Evolutionary conservation across 2,113 vertebrate genomes (phyloP), one percentile per base, ranked within the genome.

Genomic region (Talpa occidentalis): DNA sequence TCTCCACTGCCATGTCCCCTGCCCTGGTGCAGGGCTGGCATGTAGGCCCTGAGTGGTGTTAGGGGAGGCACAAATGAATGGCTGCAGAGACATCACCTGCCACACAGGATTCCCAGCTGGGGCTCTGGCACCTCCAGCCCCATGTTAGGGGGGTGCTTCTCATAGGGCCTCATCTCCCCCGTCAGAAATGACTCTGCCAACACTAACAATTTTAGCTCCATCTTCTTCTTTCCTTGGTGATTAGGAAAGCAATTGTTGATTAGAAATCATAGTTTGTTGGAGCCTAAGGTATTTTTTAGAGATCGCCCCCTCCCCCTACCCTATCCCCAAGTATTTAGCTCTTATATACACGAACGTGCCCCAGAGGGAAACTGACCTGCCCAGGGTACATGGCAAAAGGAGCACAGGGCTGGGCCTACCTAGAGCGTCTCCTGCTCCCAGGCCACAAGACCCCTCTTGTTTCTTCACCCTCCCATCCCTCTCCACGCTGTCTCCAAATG

Each of bases 381-480:
- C 78, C 19, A 2, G 56, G 32, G 1, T 17, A 26, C 4, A 37
- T 1, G 22, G 21, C 42, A 59, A 76, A 49, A 32, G 24, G 30
- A 69, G 30, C 0, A 6, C 26, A 82, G 78, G 35, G 60, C n/a
- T 52, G 28, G 22, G 24, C 35, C 3, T n/a, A 4, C 21, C 40
- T 24, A 10, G 44, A 10, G 4, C 30, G 21, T 24, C 14, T 16
- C 19, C 4, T 1, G 0, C 30, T 24, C 81, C 35, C 28, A 15
- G 66, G 1, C 37, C 54, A 2, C 30, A 3, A 6, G 10, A 10
- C 17, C 4, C 52, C 0, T 4, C 44, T 37, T 44, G 3, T 62
- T 44, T 47, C 78, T 70, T 17, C 10, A 9, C 52, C 16, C 40
- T 37, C 26, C 26, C 6, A 21, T 44, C 47, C 21, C n/a, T 64